These are phyloP conservation scores for Mixornis gularis DNA, from an alignment of 2,113 vertebrate genomes.

Conservation along the genomic window DNA sequence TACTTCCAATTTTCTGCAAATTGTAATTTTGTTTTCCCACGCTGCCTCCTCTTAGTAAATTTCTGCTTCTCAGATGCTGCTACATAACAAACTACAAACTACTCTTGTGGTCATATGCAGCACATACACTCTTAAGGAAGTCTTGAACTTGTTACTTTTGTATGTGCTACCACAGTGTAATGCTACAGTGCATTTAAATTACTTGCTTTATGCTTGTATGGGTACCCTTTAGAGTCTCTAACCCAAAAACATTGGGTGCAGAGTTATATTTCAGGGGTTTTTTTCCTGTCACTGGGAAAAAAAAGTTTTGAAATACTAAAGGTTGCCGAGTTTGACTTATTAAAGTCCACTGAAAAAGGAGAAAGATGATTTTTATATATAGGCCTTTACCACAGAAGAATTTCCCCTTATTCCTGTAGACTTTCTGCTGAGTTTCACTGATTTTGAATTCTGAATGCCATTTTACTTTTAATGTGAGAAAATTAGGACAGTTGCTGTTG, in stretches of 20 bases:
- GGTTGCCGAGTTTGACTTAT: background rate
- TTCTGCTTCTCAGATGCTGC: background rate
- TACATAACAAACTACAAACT: background rate
- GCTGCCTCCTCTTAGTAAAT: background rate
- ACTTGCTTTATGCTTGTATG: background rate
- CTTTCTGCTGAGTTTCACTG: background rate
- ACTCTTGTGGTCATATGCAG: background rate
- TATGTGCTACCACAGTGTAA: background rate
- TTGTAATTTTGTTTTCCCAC: background rate
- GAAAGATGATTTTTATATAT: background rate
- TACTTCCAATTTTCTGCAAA: background rate
- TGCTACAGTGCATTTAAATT: background rate
- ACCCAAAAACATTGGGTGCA: background rate
- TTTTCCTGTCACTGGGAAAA: background rate
- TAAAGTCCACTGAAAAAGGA: background rate
- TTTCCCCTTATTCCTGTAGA: background rate
- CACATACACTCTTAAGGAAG: background rate
- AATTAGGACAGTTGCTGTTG: rapidly evolving
- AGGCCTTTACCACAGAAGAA: background rate
- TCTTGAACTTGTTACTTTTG: background rate
- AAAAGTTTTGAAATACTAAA: background rate
- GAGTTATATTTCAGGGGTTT: background rate
- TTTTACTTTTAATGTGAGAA: background rate
- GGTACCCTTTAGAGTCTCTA: background rate
- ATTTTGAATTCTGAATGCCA: background rate